Base-by-base conservation (phyloP, 2,113 vertebrate species). In the Hippotragus niger region DNA sequence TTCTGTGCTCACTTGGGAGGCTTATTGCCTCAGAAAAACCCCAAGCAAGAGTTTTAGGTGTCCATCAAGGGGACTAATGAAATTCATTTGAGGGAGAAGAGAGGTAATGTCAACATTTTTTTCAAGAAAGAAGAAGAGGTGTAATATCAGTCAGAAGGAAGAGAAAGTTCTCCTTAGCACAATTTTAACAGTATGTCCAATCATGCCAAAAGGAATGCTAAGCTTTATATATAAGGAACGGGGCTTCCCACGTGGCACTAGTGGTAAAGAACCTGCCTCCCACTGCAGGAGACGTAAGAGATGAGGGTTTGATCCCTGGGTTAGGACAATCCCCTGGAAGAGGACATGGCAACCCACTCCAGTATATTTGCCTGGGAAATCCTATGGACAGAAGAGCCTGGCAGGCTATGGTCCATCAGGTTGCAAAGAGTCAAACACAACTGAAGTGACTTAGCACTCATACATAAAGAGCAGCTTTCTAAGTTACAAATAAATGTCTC, bases 101-200 rank as follows among this genome's bases (percentile, higher is more conserved):
- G 31, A 74, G 23, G 10, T 88, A 74, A 55, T 90, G 52, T n/a
- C 40, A 95, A 21, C 8, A 58, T 23, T 80, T 91, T 91, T 91
- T 82, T 76, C 31, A 87, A 88, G 17, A 88, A 88, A 25, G 23
- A 82, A 88, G 85, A 94, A 57, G 10, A 94, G 23, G 47, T 92
- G 60, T 87, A 96, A 76, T 93, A 40, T 93, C 50, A 95, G 36
- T 93, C 50, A 95, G 43, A 96, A 96, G 31, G 29, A 16, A 91
- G 29, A 80, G 2, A 67, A 95, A 36, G 12, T 90, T 94, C n/a
- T 94, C 47, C 10, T 25, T 88, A 47, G 21, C 84, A 33, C 2
- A 81, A 50, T 94, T 91, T 94, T 86, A 90, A 91, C 71, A 83
- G 87, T 78, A 62, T 86, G 82, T 36, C 27, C 92, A 95, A 81